phyloP scores from a whole-genome alignment of 2,113 vertebrate genomes.

The Odocoileus hemionus region DNA sequence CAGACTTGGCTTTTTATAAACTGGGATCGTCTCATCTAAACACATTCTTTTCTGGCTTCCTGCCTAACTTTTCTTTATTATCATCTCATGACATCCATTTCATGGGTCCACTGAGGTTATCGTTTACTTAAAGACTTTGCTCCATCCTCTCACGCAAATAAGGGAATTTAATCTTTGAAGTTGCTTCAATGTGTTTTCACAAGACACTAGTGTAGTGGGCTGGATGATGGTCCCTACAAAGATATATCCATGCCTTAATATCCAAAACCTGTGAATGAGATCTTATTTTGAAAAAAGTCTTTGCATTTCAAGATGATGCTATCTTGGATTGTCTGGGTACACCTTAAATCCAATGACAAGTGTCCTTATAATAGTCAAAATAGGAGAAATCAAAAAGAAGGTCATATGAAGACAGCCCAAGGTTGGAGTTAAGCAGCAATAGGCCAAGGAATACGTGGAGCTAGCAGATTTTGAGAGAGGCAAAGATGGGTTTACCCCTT shows the following conservation, averaged over 20 bases:
- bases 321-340: neutral
- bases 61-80: neutral
- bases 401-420: neutral
- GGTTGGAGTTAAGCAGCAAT: neutral
- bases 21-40: neutral
- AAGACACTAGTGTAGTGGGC: neutral
- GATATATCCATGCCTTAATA: neutral
- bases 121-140: neutral
- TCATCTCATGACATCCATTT: neutral
- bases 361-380: neutral
- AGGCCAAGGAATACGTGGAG: neutral
- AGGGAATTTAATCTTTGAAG: neutral
- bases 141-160: neutral
- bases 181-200: neutral
- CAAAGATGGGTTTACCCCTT: neutral
- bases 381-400: neutral
- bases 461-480: neutral
- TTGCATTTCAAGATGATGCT: neutral
- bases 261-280: neutral
- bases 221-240: neutral
- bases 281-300: neutral
- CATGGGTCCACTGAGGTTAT: neutral
- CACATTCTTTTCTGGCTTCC: neutral
- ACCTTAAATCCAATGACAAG: neutral
- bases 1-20: neutral